Conservation (phyloP, 2,797 vertebrate species). For the Mormyrops boulengeri region DNA sequence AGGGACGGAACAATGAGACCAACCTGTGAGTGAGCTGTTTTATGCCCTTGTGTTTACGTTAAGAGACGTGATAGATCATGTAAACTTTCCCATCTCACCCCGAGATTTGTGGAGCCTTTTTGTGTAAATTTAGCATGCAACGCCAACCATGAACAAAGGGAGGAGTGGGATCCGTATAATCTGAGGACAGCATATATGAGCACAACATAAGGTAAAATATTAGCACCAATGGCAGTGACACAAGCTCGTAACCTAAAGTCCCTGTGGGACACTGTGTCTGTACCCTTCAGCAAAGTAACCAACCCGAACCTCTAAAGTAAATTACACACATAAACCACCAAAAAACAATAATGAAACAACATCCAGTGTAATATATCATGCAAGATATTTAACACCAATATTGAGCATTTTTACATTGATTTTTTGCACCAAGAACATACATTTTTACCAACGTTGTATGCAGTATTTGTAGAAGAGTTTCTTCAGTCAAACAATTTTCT, state of each 20-base stretch:
- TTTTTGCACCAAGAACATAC: neutral
- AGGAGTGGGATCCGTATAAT: neutral
- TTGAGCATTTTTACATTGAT: neutral
- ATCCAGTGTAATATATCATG: neutral
- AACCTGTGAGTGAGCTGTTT: neutral
- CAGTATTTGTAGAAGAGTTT: neutral
- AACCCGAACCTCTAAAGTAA: neutral
- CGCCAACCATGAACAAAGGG: neutral
- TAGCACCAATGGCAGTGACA: neutral
- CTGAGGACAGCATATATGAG: neutral
- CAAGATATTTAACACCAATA: neutral
- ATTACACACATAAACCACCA: neutral
- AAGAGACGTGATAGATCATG: neutral
- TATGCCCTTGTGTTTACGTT: neutral
- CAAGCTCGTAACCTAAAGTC: neutral
- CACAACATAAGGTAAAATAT: neutral
- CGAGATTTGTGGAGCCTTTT: neutral
- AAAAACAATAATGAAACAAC: conserved; percentile 8
- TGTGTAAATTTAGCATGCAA: neutral
- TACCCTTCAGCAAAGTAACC: neutral
- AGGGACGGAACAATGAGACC: neutral
- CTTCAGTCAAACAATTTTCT: neutral
- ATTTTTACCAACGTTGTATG: neutral
- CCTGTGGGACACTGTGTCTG: neutral
- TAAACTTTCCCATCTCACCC: neutral